Base-by-base conservation (phyloP, 2,113 vertebrate genomes). In the Poicephalus gulielmi region DNA sequence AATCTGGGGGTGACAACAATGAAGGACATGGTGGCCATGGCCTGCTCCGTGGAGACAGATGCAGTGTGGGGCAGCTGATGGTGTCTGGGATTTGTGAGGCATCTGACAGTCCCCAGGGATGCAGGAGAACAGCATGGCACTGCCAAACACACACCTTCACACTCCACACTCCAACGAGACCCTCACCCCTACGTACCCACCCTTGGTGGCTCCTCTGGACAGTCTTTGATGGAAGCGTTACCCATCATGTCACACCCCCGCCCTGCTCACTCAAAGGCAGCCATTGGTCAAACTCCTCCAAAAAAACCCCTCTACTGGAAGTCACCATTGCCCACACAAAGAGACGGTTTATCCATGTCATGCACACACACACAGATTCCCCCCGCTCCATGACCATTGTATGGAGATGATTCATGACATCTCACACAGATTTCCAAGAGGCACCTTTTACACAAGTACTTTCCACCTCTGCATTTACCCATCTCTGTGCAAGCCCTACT, bases 1-100 rank as follows among this genome's bases (percentile, higher is more conserved):
- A 98, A 97, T 98, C 97, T 97, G 93, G 94, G 96, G 98, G 97
- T 97, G 96, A 97, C 98, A 98, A 98, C 97, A 98, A 98, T 98
- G 97, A 97, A 98, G 96, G 97, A 98, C 97, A 97, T 81, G 43
- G 93, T 94, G 97, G 97, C 95, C 91, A 44, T 75, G 30, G 93
- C 92, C 84, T 90, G 92, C 76, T 93, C 22, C 59, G 93, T 71
- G 53, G 86, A 97, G 86, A 96, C 63, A 78, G 96, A 96, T 95
- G 87, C 53, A 53, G 41, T 24, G 22, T 59, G 57, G 57, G 57
- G 57, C 57, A 59, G 57, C 57, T 35, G 33, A 59, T 35, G 57
- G 33, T 35, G 57, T 35, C 22, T 59, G 57, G 20, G 33, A n/a
- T 59, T 59, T 7, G 13, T 59, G 33, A 20, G 25, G 20, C 0